Evolutionary conservation across 2,113 vertebrate genomes (phyloP).

Genomic region (Clarias batrachus): DNA sequence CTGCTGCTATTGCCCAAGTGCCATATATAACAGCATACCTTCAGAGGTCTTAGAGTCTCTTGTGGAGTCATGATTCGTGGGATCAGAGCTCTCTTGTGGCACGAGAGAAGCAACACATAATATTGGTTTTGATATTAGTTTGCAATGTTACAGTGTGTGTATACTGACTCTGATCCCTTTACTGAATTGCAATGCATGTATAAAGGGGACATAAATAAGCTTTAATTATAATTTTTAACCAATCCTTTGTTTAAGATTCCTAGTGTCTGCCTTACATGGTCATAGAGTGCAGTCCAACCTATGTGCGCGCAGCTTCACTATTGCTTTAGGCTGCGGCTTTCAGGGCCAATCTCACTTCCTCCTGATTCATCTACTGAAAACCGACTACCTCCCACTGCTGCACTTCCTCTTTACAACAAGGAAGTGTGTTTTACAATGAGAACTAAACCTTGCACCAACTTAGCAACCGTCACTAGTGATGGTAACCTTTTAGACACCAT

Average conservation of each 20-base stretch:
- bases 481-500: neutral
- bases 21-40: too few relatives aligned
- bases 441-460: neutral
- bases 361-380: slow-evolving; percentile 69
- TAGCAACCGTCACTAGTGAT: neutral
- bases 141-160: neutral
- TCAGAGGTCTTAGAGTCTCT: too few relatives aligned
- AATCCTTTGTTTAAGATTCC: neutral
- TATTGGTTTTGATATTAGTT: too few relatives aligned
- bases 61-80: too few relatives aligned
- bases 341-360: slow-evolving; percentile 74
- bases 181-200: neutral
- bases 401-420: slow-evolving; percentile 36
- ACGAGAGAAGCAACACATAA: too few relatives aligned
- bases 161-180: neutral
- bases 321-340: slow-evolving; percentile 68
- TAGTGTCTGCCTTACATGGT: slow-evolving; percentile 22
- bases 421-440: slow-evolving; percentile 28
- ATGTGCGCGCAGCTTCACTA: neutral
- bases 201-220: neutral
- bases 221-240: neutral
- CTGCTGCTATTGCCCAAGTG: too few relatives aligned
- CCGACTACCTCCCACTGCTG: slow-evolving; percentile 16
- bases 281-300: neutral
- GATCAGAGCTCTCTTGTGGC: too few relatives aligned